Conservation (phyloP, 1,140 invertebrate genomes). For the Diorhabda carinulata region DNA sequence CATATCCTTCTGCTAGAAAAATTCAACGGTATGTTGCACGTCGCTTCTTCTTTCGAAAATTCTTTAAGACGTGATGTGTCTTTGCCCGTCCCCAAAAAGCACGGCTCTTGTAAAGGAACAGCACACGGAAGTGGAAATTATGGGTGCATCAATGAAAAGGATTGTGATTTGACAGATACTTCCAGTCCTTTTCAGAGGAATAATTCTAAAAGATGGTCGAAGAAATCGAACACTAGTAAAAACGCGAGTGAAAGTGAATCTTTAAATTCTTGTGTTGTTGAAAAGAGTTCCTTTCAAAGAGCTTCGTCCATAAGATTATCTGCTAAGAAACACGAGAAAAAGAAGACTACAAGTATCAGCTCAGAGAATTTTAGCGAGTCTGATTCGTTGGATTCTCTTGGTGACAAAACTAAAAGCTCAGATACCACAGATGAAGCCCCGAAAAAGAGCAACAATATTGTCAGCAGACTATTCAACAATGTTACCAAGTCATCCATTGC, state of each 20-base stretch:
- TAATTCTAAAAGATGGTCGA: constrained; percentile 23
- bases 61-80: constrained; percentile 53
- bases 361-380: constrained; percentile 56
- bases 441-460: constrained; percentile 42
- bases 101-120: constrained; percentile 66
- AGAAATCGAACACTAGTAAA: neutral
- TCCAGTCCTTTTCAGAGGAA: constrained; percentile 27
- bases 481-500: constrained; percentile 56
- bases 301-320: constrained; percentile 25
- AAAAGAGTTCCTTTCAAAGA: constrained; percentile 26
- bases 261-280: neutral
- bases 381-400: constrained; percentile 46
- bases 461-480: constrained; percentile 52
- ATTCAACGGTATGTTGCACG: constrained; percentile 52
- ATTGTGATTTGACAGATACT: constrained; percentile 7
- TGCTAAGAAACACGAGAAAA: constrained; percentile 18
- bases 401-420: constrained; percentile 26
- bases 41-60: constrained; percentile 62
- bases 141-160: constrained; percentile 7
- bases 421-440: constrained; percentile 21
- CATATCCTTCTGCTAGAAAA: neutral
- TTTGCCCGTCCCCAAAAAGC: constrained; percentile 57
- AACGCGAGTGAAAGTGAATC: constrained; percentile 14
- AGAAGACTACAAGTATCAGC: constrained; percentile 48
- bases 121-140: constrained; percentile 53